These are phyloP conservation scores for Zoanthus gigantus DNA, from an alignment of 92 coral and sea anemone genomes.

Conservation along the genomic window DNA sequence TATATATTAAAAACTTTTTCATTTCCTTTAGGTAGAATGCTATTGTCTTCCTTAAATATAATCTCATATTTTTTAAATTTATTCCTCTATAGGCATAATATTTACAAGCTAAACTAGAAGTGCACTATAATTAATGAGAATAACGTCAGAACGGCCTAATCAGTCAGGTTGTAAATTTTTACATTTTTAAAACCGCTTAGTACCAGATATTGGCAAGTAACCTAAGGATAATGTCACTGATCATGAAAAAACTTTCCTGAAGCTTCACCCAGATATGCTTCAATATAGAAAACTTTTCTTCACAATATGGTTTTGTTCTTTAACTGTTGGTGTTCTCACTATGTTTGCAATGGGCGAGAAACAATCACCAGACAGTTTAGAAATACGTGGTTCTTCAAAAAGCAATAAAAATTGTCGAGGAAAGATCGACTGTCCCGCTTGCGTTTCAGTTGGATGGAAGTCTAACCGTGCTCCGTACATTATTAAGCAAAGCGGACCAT, in stretches of 20 bases:
- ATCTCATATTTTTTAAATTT: background rate
- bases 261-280: background rate
- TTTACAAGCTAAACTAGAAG: background rate
- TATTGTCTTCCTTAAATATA: background rate
- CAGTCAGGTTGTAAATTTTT: background rate
- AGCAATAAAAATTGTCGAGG: background rate
- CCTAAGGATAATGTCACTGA: background rate
- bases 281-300: background rate
- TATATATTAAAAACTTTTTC: background rate
- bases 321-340: background rate
- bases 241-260: background rate
- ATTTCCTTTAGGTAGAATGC: background rate
- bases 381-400: background rate
- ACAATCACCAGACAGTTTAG: background rate
- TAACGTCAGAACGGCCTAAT: background rate
- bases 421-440: background rate
- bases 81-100: background rate
- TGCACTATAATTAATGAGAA: background rate
- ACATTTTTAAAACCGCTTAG: background rate
- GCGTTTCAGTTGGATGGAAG: background rate
- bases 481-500: background rate
- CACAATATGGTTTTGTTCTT: background rate
- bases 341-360: background rate
- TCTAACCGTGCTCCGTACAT: slow-evolving; percentile 17
- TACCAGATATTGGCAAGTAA: background rate